Conservation (phyloP, 2,797 vertebrate genomes). For the Amazonetta brasiliensis region DNA sequence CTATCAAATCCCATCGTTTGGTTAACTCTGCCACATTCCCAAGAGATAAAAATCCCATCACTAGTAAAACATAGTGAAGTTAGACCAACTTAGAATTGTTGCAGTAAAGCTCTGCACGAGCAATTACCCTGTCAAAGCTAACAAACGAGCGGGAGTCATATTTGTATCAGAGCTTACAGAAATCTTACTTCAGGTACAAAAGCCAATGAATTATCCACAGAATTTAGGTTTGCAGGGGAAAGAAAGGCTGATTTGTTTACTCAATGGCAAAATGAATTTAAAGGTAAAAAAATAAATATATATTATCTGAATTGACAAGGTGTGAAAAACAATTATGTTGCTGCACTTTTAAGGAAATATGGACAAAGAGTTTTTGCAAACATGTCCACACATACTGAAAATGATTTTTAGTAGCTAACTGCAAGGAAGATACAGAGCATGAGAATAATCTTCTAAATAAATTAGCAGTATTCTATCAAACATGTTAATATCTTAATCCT, state of each 20-base stretch:
- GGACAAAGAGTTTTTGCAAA: not conserved
- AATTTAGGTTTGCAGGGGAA: not conserved
- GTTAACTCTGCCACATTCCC: not conserved
- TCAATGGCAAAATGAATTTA: not conserved
- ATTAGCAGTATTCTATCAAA: not conserved
- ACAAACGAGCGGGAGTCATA: accelerated
- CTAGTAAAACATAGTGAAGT: not conserved
- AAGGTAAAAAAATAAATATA: not conserved
- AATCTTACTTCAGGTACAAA: not conserved
- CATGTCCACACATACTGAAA: not conserved
- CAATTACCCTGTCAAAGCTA: not conserved
- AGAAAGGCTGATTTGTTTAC: not conserved
- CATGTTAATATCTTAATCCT: not conserved
- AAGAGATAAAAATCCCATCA: not conserved
- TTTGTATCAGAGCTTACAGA: accelerated
- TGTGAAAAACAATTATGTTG: not conserved
- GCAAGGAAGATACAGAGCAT: not conserved
- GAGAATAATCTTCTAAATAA: not conserved
- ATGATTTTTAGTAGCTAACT: not conserved
- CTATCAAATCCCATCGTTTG: accelerated
- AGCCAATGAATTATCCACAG: not conserved
- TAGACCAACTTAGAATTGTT: not conserved
- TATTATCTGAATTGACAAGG: not conserved
- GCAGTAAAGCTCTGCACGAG: too few relatives aligned
- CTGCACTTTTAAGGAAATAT: not conserved